phyloP scores from a whole-genome alignment of 2,888 invertebrate genomes.

The Tillus elongatus region DNA sequence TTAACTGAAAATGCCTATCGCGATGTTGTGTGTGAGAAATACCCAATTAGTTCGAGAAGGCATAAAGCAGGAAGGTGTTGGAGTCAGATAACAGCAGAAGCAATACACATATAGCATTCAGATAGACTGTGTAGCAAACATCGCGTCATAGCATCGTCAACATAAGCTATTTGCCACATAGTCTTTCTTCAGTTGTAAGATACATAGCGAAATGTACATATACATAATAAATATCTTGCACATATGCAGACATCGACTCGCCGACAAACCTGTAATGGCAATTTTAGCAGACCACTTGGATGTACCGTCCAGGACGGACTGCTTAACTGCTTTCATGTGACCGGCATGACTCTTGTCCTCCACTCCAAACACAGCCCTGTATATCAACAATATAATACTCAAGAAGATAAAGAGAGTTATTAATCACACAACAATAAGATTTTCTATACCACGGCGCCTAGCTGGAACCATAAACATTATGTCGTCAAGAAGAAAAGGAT shows the following conservation, averaged over 20 bases:
- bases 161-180: too few relatives aligned
- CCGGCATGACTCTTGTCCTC: constrained; percentile 89
- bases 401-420: constrained; percentile 6
- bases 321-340: constrained; percentile 97
- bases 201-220: constrained; percentile 15
- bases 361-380: constrained; percentile 90
- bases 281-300: constrained; percentile 99
- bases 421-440: constrained; percentile 4
- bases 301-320: constrained; percentile 97
- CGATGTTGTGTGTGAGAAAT: constrained; percentile 26
- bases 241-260: constrained; percentile 10
- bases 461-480: not conserved
- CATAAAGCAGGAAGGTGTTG: constrained; percentile 19
- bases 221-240: constrained; percentile 10
- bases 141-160: too few relatives aligned
- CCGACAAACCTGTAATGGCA: constrained; percentile 95
- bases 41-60: constrained; percentile 26
- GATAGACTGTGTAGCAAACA: constrained; percentile 16
- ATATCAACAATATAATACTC: constrained; percentile 16
- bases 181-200: too few relatives aligned
- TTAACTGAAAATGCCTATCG: too few relatives aligned
- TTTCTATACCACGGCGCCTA: not conserved
- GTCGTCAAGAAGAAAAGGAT: too few relatives aligned
- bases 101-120: constrained; percentile 32
- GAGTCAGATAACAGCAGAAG: constrained; percentile 26